These are phyloP conservation scores for Lepidonotus clava DNA, from an alignment of 2,888 invertebrate species.

Conservation along the genomic window DNA sequence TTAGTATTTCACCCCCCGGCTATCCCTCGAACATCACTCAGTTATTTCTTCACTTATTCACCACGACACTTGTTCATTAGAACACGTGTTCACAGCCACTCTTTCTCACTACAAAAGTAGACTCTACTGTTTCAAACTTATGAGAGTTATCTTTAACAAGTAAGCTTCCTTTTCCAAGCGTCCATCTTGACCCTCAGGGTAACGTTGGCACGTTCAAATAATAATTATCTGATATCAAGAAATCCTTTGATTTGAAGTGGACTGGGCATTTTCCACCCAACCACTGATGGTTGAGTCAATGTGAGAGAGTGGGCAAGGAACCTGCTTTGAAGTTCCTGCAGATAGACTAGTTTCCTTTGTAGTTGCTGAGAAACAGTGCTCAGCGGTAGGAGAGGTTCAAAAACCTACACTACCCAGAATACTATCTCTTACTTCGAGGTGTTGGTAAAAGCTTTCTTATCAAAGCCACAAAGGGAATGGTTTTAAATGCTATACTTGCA, in stretches of 20 bases:
- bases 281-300: background rate
- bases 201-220: background rate
- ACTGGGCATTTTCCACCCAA: background rate
- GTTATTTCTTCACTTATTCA: no score
- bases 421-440: background rate
- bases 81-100: no score
- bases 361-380: background rate
- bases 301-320: background rate
- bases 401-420: no score
- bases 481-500: no score
- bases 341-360: conserved; percentile 3
- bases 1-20: no score
- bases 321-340: background rate
- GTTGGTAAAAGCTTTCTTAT: background rate
- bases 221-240: background rate
- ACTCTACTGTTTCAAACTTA: no score
- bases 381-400: background rate
- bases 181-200: background rate
- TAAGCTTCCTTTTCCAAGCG: no score
- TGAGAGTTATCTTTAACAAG: background rate
- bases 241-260: background rate
- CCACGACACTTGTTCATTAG: no score
- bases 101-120: no score
- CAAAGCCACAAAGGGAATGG: no score
- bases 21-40: no score